Evolutionary conservation across 2,888 invertebrate genomes (phyloP), one percentile per base, ranked within the genome.

Genomic region (Pyrochroa serraticornis): DNA sequence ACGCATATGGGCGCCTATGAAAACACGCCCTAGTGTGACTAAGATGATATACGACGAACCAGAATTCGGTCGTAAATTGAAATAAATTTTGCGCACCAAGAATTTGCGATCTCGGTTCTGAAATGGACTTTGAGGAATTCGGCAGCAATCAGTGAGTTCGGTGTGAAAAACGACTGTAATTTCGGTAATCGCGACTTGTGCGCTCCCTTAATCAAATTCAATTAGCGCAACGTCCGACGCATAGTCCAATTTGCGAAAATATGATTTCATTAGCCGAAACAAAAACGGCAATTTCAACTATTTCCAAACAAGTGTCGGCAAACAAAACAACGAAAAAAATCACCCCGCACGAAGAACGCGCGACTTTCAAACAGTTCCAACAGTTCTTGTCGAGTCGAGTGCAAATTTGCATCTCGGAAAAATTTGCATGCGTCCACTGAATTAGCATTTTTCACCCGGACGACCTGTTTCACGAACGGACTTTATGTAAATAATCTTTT

Each of bases 361-460:
- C 41, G 50, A 55, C 43, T 59, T 55, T 58, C 46, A 46, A 50
- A 48, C 37, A 33, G 46, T 38, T 52, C 9, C 12, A 42, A 54
- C 42, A 47, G 48, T 57, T 58, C 58, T 60, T 52, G 50, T 55
- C 52, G 50, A 50, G 44, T 44, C 37, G 34, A 59, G 63, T 61
- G 56, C 50, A 63, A 61, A 63, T 63, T 61, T 61, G 63, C 61
- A 59, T 58, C 58, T 60, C 53, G 38, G 43, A 49, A 22, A 22
- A 55, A 60, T 63, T 63, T 63, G 57, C 58, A 63, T 59, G 22
- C 22, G 61, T 58, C 59, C 61, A 57, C 53, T 49, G 54, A 63
- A 63, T 63, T 63, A 59, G 57, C 59, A 63, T 63, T 61, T 61
- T 58, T 59, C 55, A 46, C 45, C 22, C 50, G 22, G 22, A 22